Base-by-base conservation (phyloP, 2,113 vertebrate genomes). In the Ailuropoda melanoleuca region DNA sequence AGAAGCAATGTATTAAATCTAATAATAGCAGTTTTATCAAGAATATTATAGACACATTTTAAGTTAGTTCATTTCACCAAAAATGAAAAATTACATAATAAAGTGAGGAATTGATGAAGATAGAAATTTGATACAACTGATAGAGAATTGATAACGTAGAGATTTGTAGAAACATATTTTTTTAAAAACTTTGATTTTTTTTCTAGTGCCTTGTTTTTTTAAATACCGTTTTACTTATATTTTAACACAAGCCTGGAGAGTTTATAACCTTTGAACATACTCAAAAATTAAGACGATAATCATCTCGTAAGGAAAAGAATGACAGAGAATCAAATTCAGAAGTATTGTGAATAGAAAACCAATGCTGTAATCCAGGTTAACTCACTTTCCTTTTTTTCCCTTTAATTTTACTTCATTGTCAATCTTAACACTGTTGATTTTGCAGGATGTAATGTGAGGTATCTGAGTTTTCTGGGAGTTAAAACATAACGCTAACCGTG, bases 11-110 rank as follows among this genome's bases (percentile, higher is more conserved):
- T 85, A 55, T 43, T 66, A 92, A 97, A 93, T 55, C 46, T 55
- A 78, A 70, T 50, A 78, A 93, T 55, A 66, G 23, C 62, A 78
- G 39, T 70, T 95, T 90, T 93, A 86, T 31, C n/a, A 90, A 68
- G 21, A 60, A n/a, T 48, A 14, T 70, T 81, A 48, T 4, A 94
- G 23, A n/a, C 39, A 95, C 53, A 70, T 72, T 55, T 87, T 55
- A 39, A 21, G 9, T 84, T 64, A 84, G 34, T 62, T 81, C 56
- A 70, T 93, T 66, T 90, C 29, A 82, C 43, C 74, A 81, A 82
- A 88, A 93, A 53, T 46, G 39, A 86, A 48, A 66, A 95, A 87
- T 66, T 85, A 29, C 66, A 4, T 83, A 77, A 77, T 90, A 48
- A 70, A 83, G 24, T 70, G 1, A 37, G 8, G 55, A 53, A 31